Percentiles rank a stretch among this genome's conserved stretches.
phyloP scores from a whole-genome alignment of 2,113 vertebrate genomes.

The Oenanthe melanoleuca region DNA sequence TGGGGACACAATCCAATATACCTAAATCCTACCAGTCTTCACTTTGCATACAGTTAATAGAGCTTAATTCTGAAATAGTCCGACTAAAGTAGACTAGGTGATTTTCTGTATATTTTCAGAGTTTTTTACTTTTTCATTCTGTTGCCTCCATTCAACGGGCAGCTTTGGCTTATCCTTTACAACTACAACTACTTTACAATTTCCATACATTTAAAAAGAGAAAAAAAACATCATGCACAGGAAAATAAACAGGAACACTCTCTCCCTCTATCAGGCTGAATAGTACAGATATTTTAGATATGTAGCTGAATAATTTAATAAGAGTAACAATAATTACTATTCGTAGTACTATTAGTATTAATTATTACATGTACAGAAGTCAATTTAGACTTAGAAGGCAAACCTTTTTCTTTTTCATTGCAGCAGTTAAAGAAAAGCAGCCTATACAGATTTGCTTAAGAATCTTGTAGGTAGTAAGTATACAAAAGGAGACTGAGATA shows the following conservation, averaged over 20 bases:
- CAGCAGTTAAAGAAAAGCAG: not conserved
- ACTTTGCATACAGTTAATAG: not conserved
- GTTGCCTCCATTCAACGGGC: not conserved
- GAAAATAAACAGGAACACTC: not conserved
- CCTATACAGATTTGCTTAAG: not conserved
- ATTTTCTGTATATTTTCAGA: not conserved
- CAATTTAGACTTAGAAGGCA: not conserved
- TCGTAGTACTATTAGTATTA: not conserved
- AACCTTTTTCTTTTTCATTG: not conserved
- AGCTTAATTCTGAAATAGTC: not conserved
- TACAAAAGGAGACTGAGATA: not conserved
- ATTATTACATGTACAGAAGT: not conserved
- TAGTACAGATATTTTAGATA: not conserved
- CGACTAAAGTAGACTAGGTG: not conserved
- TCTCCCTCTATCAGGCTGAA: not conserved
- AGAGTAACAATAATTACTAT: not conserved
- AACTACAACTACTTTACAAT: not conserved
- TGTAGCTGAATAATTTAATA: not conserved
- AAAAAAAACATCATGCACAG: not conserved
- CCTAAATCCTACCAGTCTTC: not conserved
- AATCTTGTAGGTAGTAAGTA: not conserved
- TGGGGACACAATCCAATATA: not conserved
- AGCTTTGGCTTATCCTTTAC: not conserved
- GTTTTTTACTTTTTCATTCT: not conserved
- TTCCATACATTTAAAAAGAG: not conserved